Base-by-base conservation (phyloP, 1,140 invertebrate genomes). In the Drosophila ambigua region DNA sequence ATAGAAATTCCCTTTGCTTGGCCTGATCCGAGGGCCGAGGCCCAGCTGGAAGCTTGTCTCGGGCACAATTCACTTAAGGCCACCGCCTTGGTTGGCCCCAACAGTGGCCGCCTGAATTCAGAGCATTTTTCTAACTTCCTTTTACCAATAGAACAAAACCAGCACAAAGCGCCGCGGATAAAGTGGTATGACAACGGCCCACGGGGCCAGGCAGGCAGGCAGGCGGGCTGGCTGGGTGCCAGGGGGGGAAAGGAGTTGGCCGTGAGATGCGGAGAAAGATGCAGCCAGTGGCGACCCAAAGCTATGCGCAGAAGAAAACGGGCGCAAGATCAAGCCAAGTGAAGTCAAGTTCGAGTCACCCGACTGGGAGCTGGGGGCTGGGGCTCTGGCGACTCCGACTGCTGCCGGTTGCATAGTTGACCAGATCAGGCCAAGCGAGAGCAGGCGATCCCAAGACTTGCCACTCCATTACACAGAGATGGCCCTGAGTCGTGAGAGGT, bases 41-140 rank as follows among this genome's bases (percentile, higher is more conserved):
- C 51, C 64, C 66, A 69, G 66, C 64, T 69, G 61, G 71, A 15
- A 52, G 44, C 54, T 53, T 57, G 54, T 24, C 54, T 57, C 35
- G 44, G 65, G 43, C 68, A 72, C 67, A 72, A 72, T 73, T 69
- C 72, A 74, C 72, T 73, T 74, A 74, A 74, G 69, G 72, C 69
- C 79, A 69, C 65, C 55, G 53, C 55, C 58, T 48, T 39, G 24
- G 62, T 13, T 39, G 35, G 31, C 31, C 31, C 31, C 31, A 20
- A 41, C 68, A 69, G 63, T 26, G 73, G 66, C 74, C 77, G 68
- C 65, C 64, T 67, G 83, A 72, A 87, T 79, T 71, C 75, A 79
- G 83, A 88, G 83, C 82, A 83, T 79, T 87, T 50, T 82, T 79
- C 83, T 88, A 88, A 87, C 82, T 87, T 88, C 82, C 82, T 88